Conservation (phyloP, 2,888 invertebrate species). For the Salticus scenicus region DNA sequence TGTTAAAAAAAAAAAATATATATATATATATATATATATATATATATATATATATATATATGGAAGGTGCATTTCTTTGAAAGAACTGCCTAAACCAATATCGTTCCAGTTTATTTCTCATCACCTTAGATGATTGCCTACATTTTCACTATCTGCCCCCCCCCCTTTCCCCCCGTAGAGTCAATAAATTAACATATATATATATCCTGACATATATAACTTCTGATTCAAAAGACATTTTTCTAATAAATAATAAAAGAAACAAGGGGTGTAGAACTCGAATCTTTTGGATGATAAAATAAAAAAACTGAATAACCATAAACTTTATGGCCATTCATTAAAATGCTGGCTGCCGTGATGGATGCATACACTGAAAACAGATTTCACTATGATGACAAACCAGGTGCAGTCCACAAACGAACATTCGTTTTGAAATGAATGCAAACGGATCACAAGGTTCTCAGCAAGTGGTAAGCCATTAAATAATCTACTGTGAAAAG, state of each 20-base stretch:
- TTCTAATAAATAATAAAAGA: background rate
- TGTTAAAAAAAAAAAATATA: too few relatives aligned
- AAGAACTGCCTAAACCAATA: too few relatives aligned
- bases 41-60: too few relatives aligned
- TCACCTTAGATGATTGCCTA: too few relatives aligned
- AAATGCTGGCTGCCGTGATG: conserved; percentile 27
- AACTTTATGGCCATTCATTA: conserved; percentile 31
- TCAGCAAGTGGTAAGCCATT: conserved; percentile 46
- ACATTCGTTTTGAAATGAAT: conserved; percentile 39
- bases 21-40: too few relatives aligned
- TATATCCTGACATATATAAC: background rate
- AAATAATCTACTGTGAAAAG: conserved; percentile 34
- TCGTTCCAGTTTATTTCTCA: too few relatives aligned
- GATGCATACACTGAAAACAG: conserved; percentile 38
- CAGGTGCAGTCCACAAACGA: conserved; percentile 56
- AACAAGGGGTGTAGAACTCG: background rate
- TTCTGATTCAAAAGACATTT: conserved; percentile 1
- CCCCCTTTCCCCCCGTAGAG: too few relatives aligned
- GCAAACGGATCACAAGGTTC: conserved; percentile 44
- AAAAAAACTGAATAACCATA: conserved; percentile 11
- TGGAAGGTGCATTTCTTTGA: too few relatives aligned
- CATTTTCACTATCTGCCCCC: too few relatives aligned
- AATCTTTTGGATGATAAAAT: background rate
- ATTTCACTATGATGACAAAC: conserved; percentile 46
- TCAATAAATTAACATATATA: too few relatives aligned